These are phyloP conservation scores for Larimichthys crocea DNA, from an alignment of 2,113 vertebrate species.

Conservation along the genomic window DNA sequence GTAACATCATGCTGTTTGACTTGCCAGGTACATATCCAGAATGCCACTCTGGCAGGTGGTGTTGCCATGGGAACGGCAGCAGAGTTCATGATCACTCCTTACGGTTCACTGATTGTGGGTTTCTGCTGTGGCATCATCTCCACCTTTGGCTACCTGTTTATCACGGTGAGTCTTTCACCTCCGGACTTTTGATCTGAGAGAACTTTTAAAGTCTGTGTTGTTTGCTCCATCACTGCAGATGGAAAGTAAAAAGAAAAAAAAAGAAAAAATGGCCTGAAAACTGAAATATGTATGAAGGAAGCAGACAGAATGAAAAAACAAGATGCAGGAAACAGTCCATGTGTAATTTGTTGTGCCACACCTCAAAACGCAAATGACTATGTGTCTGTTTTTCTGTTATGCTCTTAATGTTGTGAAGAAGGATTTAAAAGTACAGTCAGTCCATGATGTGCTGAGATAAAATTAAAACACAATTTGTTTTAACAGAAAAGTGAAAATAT, in stretches of 20 bases:
- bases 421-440: not conserved
- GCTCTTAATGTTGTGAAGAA: not conserved
- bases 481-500: not conserved
- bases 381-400: too few relatives aligned
- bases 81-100: conserved; percentile 94
- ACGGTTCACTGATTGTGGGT: conserved; percentile 92
- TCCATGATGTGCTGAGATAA: too few relatives aligned
- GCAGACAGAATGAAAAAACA: not conserved
- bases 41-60: conserved; percentile 91
- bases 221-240: not conserved
- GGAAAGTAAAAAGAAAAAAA: not conserved
- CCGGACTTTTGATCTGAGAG: not conserved
- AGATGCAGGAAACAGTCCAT: not conserved
- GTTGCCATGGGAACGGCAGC: conserved; percentile 94
- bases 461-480: not conserved
- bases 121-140: conserved; percentile 91
- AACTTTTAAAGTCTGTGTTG: not conserved
- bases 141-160: conserved; percentile 89
- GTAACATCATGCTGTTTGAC: not conserved
- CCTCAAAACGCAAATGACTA: not conserved
- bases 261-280: not conserved
- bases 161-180: conserved; percentile 84
- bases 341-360: not conserved
- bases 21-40: conserved; percentile 95
- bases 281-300: not conserved